Conservation (phyloP, 2,888 invertebrate genomes). For the Lottia gigantea region DNA sequence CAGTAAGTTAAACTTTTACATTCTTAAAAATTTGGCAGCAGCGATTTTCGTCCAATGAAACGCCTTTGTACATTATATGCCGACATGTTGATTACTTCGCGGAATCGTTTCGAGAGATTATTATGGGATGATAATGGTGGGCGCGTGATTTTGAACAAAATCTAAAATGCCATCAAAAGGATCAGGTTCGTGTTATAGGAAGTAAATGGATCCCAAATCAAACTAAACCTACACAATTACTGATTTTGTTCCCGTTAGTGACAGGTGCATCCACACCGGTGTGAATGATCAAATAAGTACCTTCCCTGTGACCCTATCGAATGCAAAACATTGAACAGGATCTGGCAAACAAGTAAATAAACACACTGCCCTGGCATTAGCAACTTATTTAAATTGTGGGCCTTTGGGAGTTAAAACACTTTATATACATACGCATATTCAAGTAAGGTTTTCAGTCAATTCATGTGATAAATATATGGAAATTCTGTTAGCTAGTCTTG, state of each 20-base stretch:
- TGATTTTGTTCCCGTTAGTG: too few relatives aligned
- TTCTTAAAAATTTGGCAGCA: too few relatives aligned
- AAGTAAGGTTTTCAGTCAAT: too few relatives aligned
- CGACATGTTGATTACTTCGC: conserved; percentile 26
- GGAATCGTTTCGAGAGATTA: conserved; percentile 37
- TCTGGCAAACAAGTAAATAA: conserved; percentile 17
- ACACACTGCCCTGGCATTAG: not conserved
- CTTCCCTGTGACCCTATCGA: conserved; percentile 24
- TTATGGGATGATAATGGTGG: conserved; percentile 69
- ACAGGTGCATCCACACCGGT: too few relatives aligned
- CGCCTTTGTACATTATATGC: too few relatives aligned
- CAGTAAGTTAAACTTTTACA: too few relatives aligned
- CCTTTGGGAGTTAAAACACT: not conserved
- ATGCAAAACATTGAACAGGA: too few relatives aligned
- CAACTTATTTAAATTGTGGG: not conserved
- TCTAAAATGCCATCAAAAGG: conserved; percentile 55
- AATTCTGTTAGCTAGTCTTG: too few relatives aligned
- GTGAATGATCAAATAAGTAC: not conserved
- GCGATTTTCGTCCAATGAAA: too few relatives aligned
- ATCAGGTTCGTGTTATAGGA: conserved; percentile 31
- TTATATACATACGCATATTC: not conserved
- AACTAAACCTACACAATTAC: too few relatives aligned
- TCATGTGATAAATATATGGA: too few relatives aligned
- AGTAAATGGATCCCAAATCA: not conserved
- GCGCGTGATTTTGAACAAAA: conserved; percentile 70